phyloP scores from a whole-genome alignment of 2,797 vertebrate species.

The Spatula versicolor region DNA sequence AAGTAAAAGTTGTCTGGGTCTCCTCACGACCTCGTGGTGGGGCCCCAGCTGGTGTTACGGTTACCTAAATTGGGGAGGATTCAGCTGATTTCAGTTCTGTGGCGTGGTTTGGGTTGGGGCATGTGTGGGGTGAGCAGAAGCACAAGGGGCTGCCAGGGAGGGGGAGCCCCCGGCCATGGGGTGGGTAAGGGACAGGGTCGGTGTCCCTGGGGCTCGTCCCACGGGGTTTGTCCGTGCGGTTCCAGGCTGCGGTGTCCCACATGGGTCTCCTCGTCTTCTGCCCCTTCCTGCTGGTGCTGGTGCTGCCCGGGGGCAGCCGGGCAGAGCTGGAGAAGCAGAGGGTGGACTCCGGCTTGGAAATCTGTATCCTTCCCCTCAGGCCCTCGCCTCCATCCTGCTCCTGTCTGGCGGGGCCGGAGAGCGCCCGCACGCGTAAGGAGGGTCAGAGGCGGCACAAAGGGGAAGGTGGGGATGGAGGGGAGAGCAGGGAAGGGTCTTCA shows the following conservation, averaged over 20 bases:
- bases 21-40: not conserved
- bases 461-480: not conserved
- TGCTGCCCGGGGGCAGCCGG: slow-evolving; percentile 71
- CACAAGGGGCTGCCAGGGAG: not conserved
- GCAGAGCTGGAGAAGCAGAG: slow-evolving; percentile 79
- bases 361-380: slow-evolving; percentile 88
- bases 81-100: not conserved
- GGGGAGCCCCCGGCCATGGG: not conserved
- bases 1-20: not conserved
- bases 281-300: slow-evolving; percentile 78
- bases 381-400: not conserved
- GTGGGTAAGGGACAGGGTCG: not conserved
- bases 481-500: not conserved
- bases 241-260: slow-evolving; percentile 48
- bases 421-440: not conserved
- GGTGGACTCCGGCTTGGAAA: slow-evolving; percentile 90
- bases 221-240: not conserved
- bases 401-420: not conserved
- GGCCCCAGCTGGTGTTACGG: not conserved
- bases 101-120: not conserved
- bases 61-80: not conserved
- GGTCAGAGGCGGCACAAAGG: not conserved
- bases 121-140: not conserved
- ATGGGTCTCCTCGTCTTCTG: slow-evolving; percentile 84
- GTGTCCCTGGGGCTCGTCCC: not conserved